A percentile compares a stretch with the other conserved stretches of the same genome.
Evolutionary conservation across 2,797 vertebrate species (phyloP).

Genomic region (Babyrousa celebensis): DNA sequence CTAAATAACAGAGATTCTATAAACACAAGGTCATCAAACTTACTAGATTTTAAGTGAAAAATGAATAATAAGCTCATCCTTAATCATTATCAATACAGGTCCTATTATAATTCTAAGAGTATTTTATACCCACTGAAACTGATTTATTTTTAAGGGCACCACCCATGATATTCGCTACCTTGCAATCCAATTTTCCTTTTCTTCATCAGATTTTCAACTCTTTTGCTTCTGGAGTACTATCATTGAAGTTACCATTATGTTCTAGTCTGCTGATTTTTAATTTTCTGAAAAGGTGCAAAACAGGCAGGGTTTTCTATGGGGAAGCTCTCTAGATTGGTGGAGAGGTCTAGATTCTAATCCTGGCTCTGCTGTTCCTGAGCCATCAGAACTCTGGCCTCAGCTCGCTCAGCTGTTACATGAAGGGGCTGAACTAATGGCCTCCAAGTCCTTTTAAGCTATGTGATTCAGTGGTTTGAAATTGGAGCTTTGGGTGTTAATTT

Average conservation of each 20-base stretch:
- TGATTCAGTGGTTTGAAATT: background rate
- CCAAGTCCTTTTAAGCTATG: background rate
- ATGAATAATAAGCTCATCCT: background rate
- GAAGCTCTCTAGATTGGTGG: background rate
- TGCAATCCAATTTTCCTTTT: background rate
- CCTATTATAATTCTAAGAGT: constrained; percentile 23
- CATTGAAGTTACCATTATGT: constrained; percentile 22
- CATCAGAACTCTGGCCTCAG: background rate
- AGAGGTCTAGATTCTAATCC: background rate
- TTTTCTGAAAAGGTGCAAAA: background rate
- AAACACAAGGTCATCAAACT: background rate
- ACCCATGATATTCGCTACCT: background rate
- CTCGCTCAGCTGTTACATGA: background rate
- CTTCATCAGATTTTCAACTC: background rate
- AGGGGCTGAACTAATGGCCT: background rate
- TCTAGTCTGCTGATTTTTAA: constrained; percentile 17
- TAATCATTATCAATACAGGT: background rate
- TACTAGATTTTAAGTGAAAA: constrained; percentile 18
- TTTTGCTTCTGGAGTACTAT: constrained; percentile 15
- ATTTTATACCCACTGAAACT: constrained; percentile 15
- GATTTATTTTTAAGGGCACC: background rate
- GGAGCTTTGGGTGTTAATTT: constrained; percentile 23
- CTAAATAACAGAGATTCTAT: constrained; percentile 13
- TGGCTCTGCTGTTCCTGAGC: background rate
- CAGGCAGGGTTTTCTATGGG: background rate